Evolutionary conservation across 2,888 invertebrate genomes (phyloP), one percentile per base, ranked within the genome.

Genomic region (Scaptomyza flava): DNA sequence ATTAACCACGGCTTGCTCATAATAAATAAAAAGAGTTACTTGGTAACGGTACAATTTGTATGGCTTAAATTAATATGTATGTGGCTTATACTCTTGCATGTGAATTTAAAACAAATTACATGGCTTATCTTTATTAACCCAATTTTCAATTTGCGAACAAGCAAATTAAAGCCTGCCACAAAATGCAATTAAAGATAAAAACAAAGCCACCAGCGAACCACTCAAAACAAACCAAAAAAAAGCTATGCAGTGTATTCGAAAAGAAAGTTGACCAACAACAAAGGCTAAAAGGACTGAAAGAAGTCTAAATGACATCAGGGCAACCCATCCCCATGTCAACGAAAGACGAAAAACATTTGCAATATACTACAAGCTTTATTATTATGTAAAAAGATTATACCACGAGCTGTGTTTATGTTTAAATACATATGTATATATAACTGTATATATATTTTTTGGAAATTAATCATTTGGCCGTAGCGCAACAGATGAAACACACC

Each of bases 81-180:
- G 53, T 30, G 52, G 20, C 17, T 17, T 14, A n/a, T n/a, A 6
- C 46, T 41, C 41, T 17, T 27, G 56, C 50, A 46, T 48, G 30
- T 34, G 48, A 45, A 34, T 46, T 78, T 68, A 67, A 76, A 63
- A 68, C 82, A 85, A 79, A 85, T 82, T 82, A 72, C 65, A 58
- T n/a, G 77, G 63, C 80, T 87, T 82, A 86, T 85, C 82, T 86
- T 65, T 82, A 69, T 68, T 83, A 83, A 68, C 86, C 83, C 62
- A 83, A 86, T 80, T 86, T 88, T 87, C 87, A 83, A 88, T 83
- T 88, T 83, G 68, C 65, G 81, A 86, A 68, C 72, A 52, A 81
- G 81, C 68, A 86, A 83, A 83, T 87, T 80, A 75, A 69, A 65
- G 72, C 78, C 75, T 78, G 88, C 81, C 88, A 83, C 41, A 59